Percentiles rank a stretch among this genome's conserved stretches.
These are phyloP conservation scores for Aromia moschata DNA, from an alignment of 2,888 invertebrate genomes.

Conservation along the genomic window DNA sequence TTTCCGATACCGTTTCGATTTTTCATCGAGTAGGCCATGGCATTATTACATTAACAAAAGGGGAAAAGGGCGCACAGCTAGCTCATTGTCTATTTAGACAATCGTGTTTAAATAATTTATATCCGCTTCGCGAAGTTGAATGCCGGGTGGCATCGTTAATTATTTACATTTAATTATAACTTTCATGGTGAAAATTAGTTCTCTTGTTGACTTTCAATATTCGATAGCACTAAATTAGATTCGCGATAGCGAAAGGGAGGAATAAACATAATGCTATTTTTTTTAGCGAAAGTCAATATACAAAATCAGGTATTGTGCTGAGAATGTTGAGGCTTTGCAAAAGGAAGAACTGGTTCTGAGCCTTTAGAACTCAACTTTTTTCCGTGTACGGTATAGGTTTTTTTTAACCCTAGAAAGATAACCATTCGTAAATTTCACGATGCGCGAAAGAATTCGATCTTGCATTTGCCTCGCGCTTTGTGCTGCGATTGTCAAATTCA, in stretches of 20 bases:
- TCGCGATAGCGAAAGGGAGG: constrained; percentile 33
- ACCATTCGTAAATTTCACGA: too few relatives aligned
- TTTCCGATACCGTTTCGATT: too few relatives aligned
- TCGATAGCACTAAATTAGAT: constrained; percentile 20
- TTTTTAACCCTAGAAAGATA: background rate
- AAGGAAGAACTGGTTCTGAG: constrained; percentile 39
- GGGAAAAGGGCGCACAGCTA: background rate
- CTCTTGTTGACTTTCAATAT: constrained; percentile 20
- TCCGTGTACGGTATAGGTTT: constrained; percentile 37
- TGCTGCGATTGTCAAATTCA: too few relatives aligned
- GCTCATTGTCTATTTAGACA: constrained; percentile 17
- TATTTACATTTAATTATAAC: constrained; percentile 23
- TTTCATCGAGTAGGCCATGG: too few relatives aligned
- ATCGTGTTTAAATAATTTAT: constrained; percentile 13
- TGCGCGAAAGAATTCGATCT: too few relatives aligned
- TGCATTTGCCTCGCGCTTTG: too few relatives aligned
- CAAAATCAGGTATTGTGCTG: constrained; percentile 28
- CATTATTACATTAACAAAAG: constrained; percentile 3
- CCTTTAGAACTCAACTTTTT: constrained; percentile 39
- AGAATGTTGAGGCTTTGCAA: constrained; percentile 21
- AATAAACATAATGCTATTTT: constrained; percentile 20
- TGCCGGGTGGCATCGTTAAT: constrained; percentile 11
- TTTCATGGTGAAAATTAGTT: constrained; percentile 13
- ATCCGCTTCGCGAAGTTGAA: constrained; percentile 7
- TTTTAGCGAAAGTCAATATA: constrained; percentile 25